Percentiles rank a stretch among this genome's conserved stretches.
Conservation (phyloP, 92 coral and sea anemone species). For the Palythoa grandiflora region DNA sequence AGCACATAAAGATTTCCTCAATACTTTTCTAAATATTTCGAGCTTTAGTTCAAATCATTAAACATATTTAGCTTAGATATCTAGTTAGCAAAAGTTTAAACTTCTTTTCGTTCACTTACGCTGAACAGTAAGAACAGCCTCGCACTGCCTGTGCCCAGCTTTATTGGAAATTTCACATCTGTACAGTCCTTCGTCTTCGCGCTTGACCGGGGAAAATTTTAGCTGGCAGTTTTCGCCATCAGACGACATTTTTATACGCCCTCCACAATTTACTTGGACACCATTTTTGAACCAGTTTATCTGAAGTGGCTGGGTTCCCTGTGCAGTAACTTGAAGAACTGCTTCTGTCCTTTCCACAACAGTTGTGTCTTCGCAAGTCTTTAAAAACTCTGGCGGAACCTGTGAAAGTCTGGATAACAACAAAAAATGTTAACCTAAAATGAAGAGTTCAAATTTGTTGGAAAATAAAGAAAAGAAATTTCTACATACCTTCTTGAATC, state of each 20-base stretch:
- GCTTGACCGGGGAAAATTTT: conserved; percentile 78
- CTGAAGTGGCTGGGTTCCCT: conserved; percentile 92
- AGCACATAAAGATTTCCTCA: too few relatives aligned
- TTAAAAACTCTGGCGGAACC: conserved; percentile 86
- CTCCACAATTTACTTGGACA: conserved; percentile 86
- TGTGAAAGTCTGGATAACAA: conserved; percentile 71
- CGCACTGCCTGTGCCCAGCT: conserved; percentile 86
- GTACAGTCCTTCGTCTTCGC: conserved; percentile 96
- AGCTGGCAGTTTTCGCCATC: conserved; percentile 86
- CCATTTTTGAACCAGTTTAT: conserved; percentile 95
- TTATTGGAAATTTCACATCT: conserved; percentile 93
- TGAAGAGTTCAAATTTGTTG: neutral
- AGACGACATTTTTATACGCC: conserved; percentile 87
- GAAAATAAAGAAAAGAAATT: neutral
- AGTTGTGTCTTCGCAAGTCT: conserved; percentile 80
- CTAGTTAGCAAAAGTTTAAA: neutral
- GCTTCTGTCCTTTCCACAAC: conserved; percentile 87
- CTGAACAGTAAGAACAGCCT: conserved; percentile 80
- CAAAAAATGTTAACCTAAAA: conserved; percentile 9
- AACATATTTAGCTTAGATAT: neutral
- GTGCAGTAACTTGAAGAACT: conserved; percentile 77
- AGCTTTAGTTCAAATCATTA: neutral
- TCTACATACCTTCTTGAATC: conserved; percentile 59
- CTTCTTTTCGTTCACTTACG: conserved; percentile 45
- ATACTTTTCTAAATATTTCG: too few relatives aligned